These are phyloP conservation scores for Calameuta filiformis DNA, from an alignment of 2,888 invertebrate species.

Conservation along the genomic window DNA sequence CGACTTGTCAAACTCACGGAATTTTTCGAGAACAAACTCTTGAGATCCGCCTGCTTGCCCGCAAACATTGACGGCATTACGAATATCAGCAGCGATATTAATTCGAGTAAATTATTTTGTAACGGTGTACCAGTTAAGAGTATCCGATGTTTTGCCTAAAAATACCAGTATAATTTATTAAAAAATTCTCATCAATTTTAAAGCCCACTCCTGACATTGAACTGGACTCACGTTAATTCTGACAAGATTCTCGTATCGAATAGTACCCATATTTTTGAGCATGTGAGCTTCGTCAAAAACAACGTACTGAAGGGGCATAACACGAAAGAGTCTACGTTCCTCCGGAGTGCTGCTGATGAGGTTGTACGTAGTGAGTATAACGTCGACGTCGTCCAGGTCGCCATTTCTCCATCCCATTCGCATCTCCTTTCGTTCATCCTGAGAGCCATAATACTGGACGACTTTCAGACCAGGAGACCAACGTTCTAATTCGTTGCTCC, in stretches of 20 bases:
- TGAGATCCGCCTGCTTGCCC: conserved; percentile 87
- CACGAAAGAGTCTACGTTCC: conserved; percentile 90
- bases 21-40: conserved; percentile 86
- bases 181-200: conserved; percentile 22
- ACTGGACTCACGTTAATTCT: conserved; percentile 76
- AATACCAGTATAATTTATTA: conserved; percentile 29
- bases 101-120: conserved; percentile 94
- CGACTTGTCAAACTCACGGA: conserved; percentile 66
- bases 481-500: conserved; percentile 80
- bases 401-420: conserved; percentile 81
- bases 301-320: conserved; percentile 90
- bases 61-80: conserved; percentile 96
- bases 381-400: conserved; percentile 80
- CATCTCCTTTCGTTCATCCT: conserved; percentile 84
- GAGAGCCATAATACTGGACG: conserved; percentile 89
- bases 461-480: conserved; percentile 86
- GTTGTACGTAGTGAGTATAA: conserved; percentile 89
- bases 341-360: conserved; percentile 89
- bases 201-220: not conserved
- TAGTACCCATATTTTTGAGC: conserved; percentile 97
- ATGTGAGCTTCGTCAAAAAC: conserved; percentile 98
- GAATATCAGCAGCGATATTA: conserved; percentile 95
- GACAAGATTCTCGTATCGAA: conserved; percentile 88
- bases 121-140: conserved; percentile 95
- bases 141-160: conserved; percentile 84